A percentile compares a stretch with the other conserved stretches of the same genome.
These are phyloP conservation scores for Trypoxylus dichotomus DNA, from an alignment of 1,140 invertebrate genomes.

Conservation along the genomic window DNA sequence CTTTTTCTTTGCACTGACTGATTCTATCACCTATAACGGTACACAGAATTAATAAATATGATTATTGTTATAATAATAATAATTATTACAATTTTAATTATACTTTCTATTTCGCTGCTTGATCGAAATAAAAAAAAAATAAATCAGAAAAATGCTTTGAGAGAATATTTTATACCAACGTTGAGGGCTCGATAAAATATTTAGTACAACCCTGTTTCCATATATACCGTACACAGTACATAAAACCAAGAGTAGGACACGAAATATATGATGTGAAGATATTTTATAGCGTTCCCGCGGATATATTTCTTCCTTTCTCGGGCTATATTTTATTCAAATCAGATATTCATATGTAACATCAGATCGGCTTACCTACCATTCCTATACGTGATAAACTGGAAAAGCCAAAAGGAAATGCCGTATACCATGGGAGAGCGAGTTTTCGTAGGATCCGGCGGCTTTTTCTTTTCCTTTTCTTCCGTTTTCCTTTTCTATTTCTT, in stretches of 20 bases:
- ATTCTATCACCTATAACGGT: too few species aligned
- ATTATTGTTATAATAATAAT: too few species aligned
- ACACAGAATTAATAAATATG: too few species aligned
- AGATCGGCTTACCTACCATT: conserved; percentile 34
- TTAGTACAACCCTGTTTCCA: neutral
- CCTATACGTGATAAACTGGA: conserved; percentile 34
- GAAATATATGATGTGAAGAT: conserved; percentile 24
- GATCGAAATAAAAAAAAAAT: neutral
- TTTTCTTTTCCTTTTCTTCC: neutral
- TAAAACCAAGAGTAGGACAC: conserved; percentile 1
- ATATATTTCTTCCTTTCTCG: conserved; percentile 14
- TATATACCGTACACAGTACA: conserved; percentile 5
- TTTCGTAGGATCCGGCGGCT: neutral
- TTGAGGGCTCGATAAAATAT: neutral
- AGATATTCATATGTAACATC: conserved; percentile 37
- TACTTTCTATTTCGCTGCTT: too few species aligned
- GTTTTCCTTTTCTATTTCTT: neutral
- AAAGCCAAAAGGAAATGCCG: conserved; percentile 30
- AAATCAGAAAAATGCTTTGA: neutral
- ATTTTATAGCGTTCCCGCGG: conserved; percentile 5
- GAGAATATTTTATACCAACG: neutral
- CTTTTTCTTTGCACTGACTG: too few species aligned
- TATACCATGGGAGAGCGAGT: neutral
- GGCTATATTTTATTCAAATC: conserved; percentile 37
- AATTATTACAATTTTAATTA: too few species aligned